phyloP scores from a whole-genome alignment of 2,888 invertebrate genomes.

The Eueremaeus valkanovi region DNA sequence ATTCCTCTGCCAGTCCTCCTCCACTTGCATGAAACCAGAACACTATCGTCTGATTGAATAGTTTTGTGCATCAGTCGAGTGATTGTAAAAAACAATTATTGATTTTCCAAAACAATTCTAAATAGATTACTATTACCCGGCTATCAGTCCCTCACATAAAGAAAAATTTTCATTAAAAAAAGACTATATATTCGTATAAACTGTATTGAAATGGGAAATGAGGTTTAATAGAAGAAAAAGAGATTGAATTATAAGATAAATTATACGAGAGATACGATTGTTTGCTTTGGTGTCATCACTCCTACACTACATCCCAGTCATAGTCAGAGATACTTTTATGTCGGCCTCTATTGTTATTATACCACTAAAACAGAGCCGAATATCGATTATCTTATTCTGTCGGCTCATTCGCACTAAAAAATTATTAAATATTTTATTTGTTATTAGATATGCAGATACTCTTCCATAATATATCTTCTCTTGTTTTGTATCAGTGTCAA shows the following conservation, averaged over 20 bases:
- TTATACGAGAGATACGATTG: conserved; percentile 25
- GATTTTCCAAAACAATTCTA: conserved; percentile 10
- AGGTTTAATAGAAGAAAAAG: conserved; percentile 5
- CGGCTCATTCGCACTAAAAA: background rate
- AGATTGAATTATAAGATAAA: conserved; percentile 24
- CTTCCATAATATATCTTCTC: background rate
- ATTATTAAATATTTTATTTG: background rate
- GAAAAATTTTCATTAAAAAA: background rate
- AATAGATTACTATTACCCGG: conserved; percentile 13
- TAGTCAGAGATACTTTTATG: background rate
- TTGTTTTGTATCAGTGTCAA: background rate
- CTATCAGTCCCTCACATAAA: background rate
- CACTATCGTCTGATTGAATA: background rate
- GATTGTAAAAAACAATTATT: background rate
- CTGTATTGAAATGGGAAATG: conserved; percentile 9
- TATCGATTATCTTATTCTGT: conserved; percentile 14
- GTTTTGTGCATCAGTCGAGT: background rate
- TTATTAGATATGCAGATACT: conserved; percentile 15
- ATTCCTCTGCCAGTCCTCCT: background rate
- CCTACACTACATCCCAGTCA: background rate
- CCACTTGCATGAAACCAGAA: background rate
- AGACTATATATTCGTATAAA: background rate
- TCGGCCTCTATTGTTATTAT: conserved; percentile 7
- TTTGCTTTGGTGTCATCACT: background rate
- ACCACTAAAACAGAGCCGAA: background rate